Base-by-base conservation (phyloP, 2,113 vertebrate species). In the Sphyrna mokarran region DNA sequence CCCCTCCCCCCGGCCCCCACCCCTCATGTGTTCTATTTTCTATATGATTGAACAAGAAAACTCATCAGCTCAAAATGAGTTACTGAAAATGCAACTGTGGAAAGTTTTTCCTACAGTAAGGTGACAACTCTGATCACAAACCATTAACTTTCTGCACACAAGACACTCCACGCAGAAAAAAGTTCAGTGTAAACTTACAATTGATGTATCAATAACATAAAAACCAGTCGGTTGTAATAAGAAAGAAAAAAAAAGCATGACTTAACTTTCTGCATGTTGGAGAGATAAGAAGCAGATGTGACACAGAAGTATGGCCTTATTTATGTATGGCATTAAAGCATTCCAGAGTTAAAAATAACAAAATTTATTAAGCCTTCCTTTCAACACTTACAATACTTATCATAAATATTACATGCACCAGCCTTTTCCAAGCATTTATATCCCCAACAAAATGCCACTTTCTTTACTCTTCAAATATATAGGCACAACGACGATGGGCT, bases 391-490 rank as follows among this genome's bases (percentile, higher is more conserved):
- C 13, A 43, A 83, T 83, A 37, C 58, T 66, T 93, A 66, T 40
- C 89, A 93, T 93, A 37, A 93, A 93, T 93, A 93, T 93, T 93
- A 68, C 61, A 93, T 93, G 18, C 89, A 93, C n/a, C 29, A 93
- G 89, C n/a, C 37, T 93, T 93, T 93, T 66, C n/a, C n/a, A n/a
- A 93, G 33, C 61, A 89, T 93, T 66, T 40, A 93, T 93, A 66
- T 40, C 61, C 29, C 61, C 89, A 93, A 61, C 63, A 63, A 93
- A 68, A 5, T 93, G 89, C 63, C 89, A 93, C 22, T 61, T 68
- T 66, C 89, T 33, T 63, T 13, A 93, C 16, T 37, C 16, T 37
- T 93, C 89, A 66, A 93, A 93, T 68, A 10, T 93, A 93, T 93
- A 93, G 61, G 61, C 89, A n/a, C 89, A 66, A 66, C 40, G 89